Conservation (phyloP, 2,888 invertebrate species). For the Operophtera brumata region DNA sequence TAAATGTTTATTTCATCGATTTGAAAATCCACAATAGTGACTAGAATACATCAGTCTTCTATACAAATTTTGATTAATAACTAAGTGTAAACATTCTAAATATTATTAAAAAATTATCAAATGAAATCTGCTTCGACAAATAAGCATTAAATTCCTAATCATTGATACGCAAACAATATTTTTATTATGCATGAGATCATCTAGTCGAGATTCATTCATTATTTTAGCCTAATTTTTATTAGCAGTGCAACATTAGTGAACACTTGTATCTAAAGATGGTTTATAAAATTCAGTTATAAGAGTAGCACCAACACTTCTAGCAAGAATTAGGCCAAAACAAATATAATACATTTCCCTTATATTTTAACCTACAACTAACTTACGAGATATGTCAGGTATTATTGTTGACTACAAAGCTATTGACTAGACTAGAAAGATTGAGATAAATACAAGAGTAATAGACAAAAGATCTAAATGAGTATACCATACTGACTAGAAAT, state of each 20-base stretch:
- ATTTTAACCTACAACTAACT: background rate
- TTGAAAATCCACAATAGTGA: slow-evolving; percentile 72
- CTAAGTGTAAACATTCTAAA: slow-evolving; percentile 39
- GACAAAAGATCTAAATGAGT: background rate
- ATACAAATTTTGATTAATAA: slow-evolving; percentile 54
- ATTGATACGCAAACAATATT: slow-evolving; percentile 20
- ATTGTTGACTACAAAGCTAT: slow-evolving; percentile 26
- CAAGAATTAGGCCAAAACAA: slow-evolving; percentile 10
- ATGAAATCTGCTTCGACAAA: slow-evolving; percentile 11
- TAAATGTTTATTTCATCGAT: slow-evolving; percentile 70
- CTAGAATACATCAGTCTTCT: slow-evolving; percentile 79
- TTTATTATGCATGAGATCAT: slow-evolving; percentile 2
- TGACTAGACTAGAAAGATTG: slow-evolving; percentile 38
- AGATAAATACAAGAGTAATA: slow-evolving; percentile 14
- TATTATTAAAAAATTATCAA: slow-evolving; percentile 35
- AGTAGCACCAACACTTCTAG: background rate
- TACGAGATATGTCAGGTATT: slow-evolving; percentile 38
- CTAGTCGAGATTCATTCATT: slow-evolving; percentile 1
- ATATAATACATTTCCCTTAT: slow-evolving; percentile 22
- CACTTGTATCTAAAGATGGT: background rate
- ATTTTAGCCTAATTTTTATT: slow-evolving; percentile 2
- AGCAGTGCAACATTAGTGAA: background rate
- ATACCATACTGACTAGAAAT: slow-evolving; percentile 27
- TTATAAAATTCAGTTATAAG: background rate
- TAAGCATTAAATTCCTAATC: slow-evolving; percentile 26